Evolutionary conservation across 2,888 invertebrate species (phyloP).

Genomic region (Xestia sexstrigata): DNA sequence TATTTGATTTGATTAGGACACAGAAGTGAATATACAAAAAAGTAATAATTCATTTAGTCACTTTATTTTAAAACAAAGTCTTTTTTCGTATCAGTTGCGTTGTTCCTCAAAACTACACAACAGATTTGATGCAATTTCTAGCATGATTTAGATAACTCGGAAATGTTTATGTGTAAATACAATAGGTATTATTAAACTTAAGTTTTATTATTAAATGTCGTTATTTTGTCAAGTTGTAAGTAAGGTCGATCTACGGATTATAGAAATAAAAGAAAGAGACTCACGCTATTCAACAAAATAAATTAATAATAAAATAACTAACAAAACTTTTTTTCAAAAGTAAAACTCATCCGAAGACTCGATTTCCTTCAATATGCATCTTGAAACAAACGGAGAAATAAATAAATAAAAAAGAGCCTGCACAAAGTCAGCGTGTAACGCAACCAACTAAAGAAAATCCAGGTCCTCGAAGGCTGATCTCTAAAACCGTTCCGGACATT

Average conservation of each 20-base stretch:
- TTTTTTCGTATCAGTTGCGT: background rate
- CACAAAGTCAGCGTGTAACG: constrained; percentile 50
- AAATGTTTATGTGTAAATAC: background rate
- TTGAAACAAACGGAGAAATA: constrained; percentile 30
- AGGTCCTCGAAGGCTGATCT: constrained; percentile 59
- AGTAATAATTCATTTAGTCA: no score
- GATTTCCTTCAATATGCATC: constrained; percentile 32
- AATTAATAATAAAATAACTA: constrained; percentile 18
- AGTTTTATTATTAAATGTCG: no score
- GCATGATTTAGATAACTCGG: background rate
- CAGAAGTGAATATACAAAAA: background rate
- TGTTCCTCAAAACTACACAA: background rate
- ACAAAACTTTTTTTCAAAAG: background rate
- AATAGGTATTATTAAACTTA: no score
- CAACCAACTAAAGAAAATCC: constrained; percentile 55
- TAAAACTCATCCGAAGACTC: background rate
- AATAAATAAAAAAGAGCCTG: constrained; percentile 19
- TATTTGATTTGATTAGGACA: background rate
- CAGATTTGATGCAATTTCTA: background rate
- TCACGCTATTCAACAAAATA: background rate
- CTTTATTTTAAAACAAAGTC: background rate
- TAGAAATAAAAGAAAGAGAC: background rate
- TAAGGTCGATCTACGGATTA: background rate
- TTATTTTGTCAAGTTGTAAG: background rate
- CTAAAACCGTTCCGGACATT: constrained; percentile 71